These are phyloP conservation scores for Schizotus pectinicornis DNA, from an alignment of 2,888 invertebrate species.

Conservation along the genomic window DNA sequence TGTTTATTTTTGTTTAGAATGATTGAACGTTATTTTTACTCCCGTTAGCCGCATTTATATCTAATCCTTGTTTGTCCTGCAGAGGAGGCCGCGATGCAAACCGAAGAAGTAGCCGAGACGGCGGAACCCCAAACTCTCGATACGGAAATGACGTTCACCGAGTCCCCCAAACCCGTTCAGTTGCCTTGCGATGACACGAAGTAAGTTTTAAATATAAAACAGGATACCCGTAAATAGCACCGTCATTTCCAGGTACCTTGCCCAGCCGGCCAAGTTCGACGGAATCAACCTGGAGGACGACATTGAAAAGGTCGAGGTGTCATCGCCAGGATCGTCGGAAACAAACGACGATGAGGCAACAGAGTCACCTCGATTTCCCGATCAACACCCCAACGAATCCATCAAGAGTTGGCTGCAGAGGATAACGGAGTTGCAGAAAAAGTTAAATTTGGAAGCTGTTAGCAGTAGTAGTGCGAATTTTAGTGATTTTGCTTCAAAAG, in stretches of 20 bases:
- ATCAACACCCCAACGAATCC: constrained; percentile 66
- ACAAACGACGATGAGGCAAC: constrained; percentile 38
- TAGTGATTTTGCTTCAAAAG: background rate
- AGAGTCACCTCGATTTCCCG: constrained; percentile 45
- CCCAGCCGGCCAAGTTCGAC: constrained; percentile 36
- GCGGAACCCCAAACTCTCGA: constrained; percentile 25
- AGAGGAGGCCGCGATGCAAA: constrained; percentile 46
- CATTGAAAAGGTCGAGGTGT: constrained; percentile 54
- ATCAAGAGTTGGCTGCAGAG: constrained; percentile 78
- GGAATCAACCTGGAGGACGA: constrained; percentile 53
- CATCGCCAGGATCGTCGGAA: constrained; percentile 49
- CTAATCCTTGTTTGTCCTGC: constrained; percentile 20
- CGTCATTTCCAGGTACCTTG: constrained; percentile 11
- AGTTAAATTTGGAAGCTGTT: constrained; percentile 34
- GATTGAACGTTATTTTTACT: background rate
- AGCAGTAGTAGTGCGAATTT: constrained; percentile 15
- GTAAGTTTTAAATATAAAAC: constrained; percentile 28
- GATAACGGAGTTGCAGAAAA: constrained; percentile 73
- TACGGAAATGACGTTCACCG: constrained; percentile 48
- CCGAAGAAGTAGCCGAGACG: constrained; percentile 43
- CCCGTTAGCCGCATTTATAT: background rate
- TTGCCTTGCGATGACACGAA: constrained; percentile 32
- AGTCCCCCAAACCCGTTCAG: constrained; percentile 38
- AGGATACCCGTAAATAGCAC: constrained; percentile 4
- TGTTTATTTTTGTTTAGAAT: constrained; percentile 2